Percentiles rank a stretch among this genome's conserved stretches.
phyloP scores from a whole-genome alignment of 2,113 vertebrate species.

The Notothenia coriiceps region DNA sequence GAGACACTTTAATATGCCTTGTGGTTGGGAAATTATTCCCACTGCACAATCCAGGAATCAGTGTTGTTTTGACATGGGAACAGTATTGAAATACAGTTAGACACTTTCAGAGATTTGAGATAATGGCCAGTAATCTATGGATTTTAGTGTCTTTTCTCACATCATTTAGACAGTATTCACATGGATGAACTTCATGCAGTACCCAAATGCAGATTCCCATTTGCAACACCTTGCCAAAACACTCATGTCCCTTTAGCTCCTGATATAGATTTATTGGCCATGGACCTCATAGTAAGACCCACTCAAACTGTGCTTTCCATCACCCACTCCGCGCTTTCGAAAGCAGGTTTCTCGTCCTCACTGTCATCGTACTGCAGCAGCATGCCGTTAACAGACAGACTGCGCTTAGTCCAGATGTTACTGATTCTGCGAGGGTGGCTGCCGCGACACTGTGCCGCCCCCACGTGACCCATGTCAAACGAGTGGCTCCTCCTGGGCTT shows the following conservation, averaged over 20 bases:
- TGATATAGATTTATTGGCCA: conserved; percentile 85
- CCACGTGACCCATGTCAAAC: conserved; percentile 96
- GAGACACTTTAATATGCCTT: conserved; percentile 40
- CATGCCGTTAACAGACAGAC: conserved; percentile 97
- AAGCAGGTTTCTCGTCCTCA: conserved; percentile 89
- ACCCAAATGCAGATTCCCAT: conserved; percentile 55
- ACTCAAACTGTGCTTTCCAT: conserved; percentile 96
- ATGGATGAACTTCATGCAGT: conserved; percentile 79
- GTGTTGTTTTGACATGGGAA: conserved; percentile 45
- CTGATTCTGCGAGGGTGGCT: conserved; percentile 92
- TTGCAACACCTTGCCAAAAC: conserved; percentile 51
- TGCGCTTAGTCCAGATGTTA: conserved; percentile 98
- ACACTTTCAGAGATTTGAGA: conserved; percentile 61
- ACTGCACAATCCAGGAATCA: conserved; percentile 40
- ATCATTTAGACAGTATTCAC: conserved; percentile 76
- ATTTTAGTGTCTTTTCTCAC: conserved; percentile 57
- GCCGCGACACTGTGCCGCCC: conserved; percentile 86
- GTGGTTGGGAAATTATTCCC: conserved; percentile 59
- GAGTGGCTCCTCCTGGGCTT: conserved; percentile 97
- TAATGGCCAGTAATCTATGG: conserved; percentile 54
- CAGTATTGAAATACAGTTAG: conserved; percentile 60
- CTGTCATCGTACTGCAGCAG: conserved; percentile 93
- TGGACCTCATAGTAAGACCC: conserved; percentile 81
- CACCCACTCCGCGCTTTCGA: conserved; percentile 95
- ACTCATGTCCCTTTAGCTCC: conserved; percentile 82